These are phyloP conservation scores for Nineta flava DNA, from an alignment of 2,888 invertebrate species.

Conservation along the genomic window DNA sequence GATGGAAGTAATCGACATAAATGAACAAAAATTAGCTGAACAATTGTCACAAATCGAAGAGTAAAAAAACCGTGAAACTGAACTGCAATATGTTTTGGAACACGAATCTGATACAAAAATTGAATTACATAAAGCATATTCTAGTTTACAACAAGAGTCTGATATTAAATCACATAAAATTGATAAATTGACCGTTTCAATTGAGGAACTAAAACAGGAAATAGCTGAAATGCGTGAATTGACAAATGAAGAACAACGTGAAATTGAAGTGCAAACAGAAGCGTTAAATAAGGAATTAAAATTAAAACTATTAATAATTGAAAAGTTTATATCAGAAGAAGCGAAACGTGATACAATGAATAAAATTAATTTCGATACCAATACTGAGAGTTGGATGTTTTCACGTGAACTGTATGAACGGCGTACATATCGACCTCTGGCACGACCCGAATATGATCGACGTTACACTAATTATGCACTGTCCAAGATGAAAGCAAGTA, in stretches of 20 bases:
- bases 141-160: constrained; percentile 88
- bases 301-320: constrained; percentile 72
- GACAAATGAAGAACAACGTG: constrained; percentile 81
- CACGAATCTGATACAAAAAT: constrained; percentile 84
- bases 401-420: constrained; percentile 20
- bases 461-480: constrained; percentile 26
- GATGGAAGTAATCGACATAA: constrained; percentile 84
- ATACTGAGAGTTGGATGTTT: constrained; percentile 56
- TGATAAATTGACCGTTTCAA: constrained; percentile 76
- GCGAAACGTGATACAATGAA: constrained; percentile 59
- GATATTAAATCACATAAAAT: constrained; percentile 90
- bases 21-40: constrained; percentile 77
- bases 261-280: constrained; percentile 80
- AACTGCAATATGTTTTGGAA: constrained; percentile 89
- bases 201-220: constrained; percentile 58
- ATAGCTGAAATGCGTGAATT: constrained; percentile 71
- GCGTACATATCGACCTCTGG: constrained; percentile 21
- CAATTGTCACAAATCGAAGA: constrained; percentile 77
- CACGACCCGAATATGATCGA: constrained; percentile 22
- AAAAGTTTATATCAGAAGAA: constrained; percentile 77
- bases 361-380: constrained; percentile 64
- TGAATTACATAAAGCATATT: constrained; percentile 80
- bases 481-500: constrained; percentile 15
- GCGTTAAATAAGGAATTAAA: constrained; percentile 84
- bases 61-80: constrained; percentile 59